A percentile compares a stretch with the other conserved stretches of the same genome.
Evolutionary conservation across 2,888 invertebrate species (phyloP).

Genomic region (Chironomus tentans): DNA sequence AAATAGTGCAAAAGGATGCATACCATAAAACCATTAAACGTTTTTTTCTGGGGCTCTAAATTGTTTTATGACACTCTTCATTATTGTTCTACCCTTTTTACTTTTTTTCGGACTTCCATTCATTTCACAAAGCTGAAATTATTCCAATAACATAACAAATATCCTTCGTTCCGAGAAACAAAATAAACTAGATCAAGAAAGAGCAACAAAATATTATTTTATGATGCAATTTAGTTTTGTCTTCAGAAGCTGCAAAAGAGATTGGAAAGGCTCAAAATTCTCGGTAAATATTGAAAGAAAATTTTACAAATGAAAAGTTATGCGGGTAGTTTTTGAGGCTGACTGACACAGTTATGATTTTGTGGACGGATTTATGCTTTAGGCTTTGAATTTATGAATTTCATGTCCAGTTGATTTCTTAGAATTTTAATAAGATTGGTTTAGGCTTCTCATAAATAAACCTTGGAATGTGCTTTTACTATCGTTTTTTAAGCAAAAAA

Average conservation of each 20-base stretch:
- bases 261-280: background rate
- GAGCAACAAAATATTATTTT: background rate
- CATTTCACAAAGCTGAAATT: background rate
- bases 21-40: conserved; percentile 23
- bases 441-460: too few species aligned
- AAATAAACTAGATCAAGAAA: conserved; percentile 3
- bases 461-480: too few species aligned
- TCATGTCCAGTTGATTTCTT: too few species aligned
- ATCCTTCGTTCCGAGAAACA: background rate
- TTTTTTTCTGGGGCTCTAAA: background rate
- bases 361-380: too few species aligned
- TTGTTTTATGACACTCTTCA: conserved; percentile 13
- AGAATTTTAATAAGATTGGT: too few species aligned
- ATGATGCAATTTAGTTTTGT: conserved; percentile 16
- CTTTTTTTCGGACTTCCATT: conserved; percentile 17
- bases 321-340: too few species aligned
- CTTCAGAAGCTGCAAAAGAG: conserved; percentile 1
- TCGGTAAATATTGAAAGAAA: conserved; percentile 6
- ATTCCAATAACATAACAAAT: background rate
- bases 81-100: background rate
- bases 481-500: too few species aligned
- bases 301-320: background rate
- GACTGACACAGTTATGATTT: too few species aligned
- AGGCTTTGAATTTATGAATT: too few species aligned
- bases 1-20: conserved; percentile 6